A percentile compares a stretch with the other conserved stretches of the same genome.
Evolutionary conservation across 37 sponge, comb jelly and placozoan species (phyloP).

Genomic region (Aplysina aerophoba): DNA sequence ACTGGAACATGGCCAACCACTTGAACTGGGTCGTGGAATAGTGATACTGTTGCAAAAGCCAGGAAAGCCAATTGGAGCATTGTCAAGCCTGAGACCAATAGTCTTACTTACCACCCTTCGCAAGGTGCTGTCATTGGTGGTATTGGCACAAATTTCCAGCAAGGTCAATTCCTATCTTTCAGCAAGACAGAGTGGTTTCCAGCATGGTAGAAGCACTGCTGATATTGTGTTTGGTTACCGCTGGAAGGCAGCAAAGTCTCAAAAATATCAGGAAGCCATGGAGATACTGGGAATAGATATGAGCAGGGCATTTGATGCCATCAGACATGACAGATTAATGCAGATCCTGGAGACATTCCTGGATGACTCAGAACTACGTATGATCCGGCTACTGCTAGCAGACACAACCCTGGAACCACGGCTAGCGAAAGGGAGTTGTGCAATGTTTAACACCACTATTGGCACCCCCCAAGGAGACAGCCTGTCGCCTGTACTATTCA

Average conservation of each 20-base stretch:
- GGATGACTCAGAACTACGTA: slow-evolving; percentile 10
- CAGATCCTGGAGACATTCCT: slow-evolving; percentile 29
- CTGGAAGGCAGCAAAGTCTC: slow-evolving; percentile 18
- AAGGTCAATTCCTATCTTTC: slow-evolving; percentile 24
- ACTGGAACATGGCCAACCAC: slow-evolving; percentile 25
- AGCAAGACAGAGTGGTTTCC: slow-evolving; percentile 15
- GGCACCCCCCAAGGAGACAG: slow-evolving; percentile 39
- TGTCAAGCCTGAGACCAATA: slow-evolving; percentile 28
- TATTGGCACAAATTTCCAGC: slow-evolving; percentile 10
- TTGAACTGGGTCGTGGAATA: slow-evolving; percentile 14
- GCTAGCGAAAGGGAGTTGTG: slow-evolving; percentile 2
- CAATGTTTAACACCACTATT: slow-evolving; percentile 17
- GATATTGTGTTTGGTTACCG: slow-evolving; percentile 25
- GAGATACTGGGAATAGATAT: slow-evolving; percentile 34
- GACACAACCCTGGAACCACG: slow-evolving; percentile 25
- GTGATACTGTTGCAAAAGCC: slow-evolving; percentile 27
- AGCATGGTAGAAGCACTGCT: slow-evolving; percentile 24
- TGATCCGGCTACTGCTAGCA: slow-evolving; percentile 27
- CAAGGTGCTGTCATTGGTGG: slow-evolving; percentile 36
- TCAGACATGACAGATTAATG: slow-evolving; percentile 32
- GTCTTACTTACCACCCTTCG: slow-evolving; percentile 26
- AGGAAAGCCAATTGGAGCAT: slow-evolving; percentile 22
- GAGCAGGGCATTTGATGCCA: slow-evolving; percentile 38
- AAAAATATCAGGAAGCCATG: slow-evolving; percentile 17
- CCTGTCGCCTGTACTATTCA: slow-evolving; percentile 35